phyloP scores from a whole-genome alignment of 2,113 vertebrate genomes.

The Oncorhynchus clarkii region DNA sequence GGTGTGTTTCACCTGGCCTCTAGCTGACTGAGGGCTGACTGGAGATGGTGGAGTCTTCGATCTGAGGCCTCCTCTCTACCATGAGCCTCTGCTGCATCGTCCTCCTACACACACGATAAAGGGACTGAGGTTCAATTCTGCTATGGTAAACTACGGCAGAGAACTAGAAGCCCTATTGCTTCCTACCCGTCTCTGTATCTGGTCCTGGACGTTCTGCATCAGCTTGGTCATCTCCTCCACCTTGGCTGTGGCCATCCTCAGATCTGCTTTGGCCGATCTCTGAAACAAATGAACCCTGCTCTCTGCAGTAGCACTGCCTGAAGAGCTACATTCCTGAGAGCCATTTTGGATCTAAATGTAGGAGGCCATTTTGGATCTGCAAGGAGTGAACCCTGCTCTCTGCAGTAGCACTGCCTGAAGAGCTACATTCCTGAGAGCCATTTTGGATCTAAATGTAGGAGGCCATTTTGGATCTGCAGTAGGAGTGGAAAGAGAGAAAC shows the following conservation, averaged over 20 bases:
- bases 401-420: too few species aligned
- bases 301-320: too few species aligned
- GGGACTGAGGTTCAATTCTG: background rate
- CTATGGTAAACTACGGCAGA: background rate
- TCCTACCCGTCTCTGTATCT: conserved; percentile 82
- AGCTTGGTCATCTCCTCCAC: conserved; percentile 83
- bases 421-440: too few species aligned
- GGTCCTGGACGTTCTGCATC: conserved; percentile 76
- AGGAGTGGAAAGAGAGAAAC: too few species aligned
- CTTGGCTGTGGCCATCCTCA: conserved; percentile 77
- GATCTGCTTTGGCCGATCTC: conserved; percentile 84
- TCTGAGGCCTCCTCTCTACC: conserved; percentile 83
- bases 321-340: too few species aligned
- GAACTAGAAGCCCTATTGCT: background rate
- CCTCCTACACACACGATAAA: conserved; percentile 73
- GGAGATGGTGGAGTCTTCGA: conserved; percentile 80
- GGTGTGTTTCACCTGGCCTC: conserved; percentile 79
- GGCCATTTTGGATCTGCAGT: too few species aligned
- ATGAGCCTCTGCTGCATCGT: conserved; percentile 74
- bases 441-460: background rate
- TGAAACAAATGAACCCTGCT: too few species aligned
- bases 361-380: background rate
- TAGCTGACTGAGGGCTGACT: conserved; percentile 77
- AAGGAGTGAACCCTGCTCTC: too few species aligned
- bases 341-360: background rate